Base-by-base conservation (phyloP, 2,797 vertebrate species). In the Morelia viridis region DNA sequence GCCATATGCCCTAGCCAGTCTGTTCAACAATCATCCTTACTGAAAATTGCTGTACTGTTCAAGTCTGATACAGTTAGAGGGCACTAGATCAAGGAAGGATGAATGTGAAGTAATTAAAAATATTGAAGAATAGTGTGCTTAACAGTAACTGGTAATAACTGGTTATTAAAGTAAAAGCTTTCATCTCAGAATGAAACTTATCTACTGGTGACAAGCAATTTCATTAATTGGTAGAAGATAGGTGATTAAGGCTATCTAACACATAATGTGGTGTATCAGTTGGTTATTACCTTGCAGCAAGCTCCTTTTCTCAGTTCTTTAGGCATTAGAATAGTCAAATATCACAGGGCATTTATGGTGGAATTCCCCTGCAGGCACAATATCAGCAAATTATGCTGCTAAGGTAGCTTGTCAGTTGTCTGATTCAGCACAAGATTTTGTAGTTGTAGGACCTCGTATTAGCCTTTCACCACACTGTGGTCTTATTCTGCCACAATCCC, bases 301-400 rank as follows among this genome's bases (percentile, higher is more conserved):
- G 31, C 65, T 62, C 86, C 68, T 87, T 31, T 22, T n/a, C 41
- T 4, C 46, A 28, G 46, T 46, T 65, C 56, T 89, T 76, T 65
- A 90, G 64, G 83, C 83, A 86, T 90, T 35, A 89, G 62, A 89
- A 90, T 17, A 92, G 64, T 61, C 64, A 61, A 65, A 89, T 58
- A 71, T 86, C 88, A 71, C 28, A 60, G 50, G 61, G 31, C 26
- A 68, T 71, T 53, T 88, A 35, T 28, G 65, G 64, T 86, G 88
- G 84, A 90, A 92, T 76, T 76, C 64, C 56, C 88, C 41, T 87
- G 28, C 64, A 86, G 88, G 88, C 88, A 89, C 83, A 86, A 26
- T 71, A 84, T 92, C 91, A 86, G 91, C 83, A 87, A 58, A 85
- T 87, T 92, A 92, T 88, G 68, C 84, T 35, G 83, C 84, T 90